phyloP scores from a whole-genome alignment of 2,113 vertebrate species.

The Bufo bufo region DNA sequence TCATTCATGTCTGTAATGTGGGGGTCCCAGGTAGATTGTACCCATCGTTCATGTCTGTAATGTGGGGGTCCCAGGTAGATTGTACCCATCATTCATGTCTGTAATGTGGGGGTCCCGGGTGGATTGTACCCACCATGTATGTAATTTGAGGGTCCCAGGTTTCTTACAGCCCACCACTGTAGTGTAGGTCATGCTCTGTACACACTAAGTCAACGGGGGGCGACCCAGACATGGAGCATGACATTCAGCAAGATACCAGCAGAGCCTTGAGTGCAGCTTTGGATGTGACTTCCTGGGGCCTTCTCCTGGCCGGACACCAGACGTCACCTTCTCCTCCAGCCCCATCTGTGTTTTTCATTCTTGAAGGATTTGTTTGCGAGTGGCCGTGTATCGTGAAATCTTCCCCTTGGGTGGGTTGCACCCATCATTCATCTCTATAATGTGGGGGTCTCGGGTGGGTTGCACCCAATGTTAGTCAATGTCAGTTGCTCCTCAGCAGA shows the following conservation, averaged over 20 bases:
- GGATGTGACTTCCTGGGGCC: background rate
- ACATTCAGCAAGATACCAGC: no score
- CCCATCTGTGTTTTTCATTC: slow-evolving; percentile 20
- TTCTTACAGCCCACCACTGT: no score
- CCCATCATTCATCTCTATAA: background rate
- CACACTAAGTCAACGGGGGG: background rate
- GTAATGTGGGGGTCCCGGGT: background rate
- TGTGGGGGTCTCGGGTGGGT: background rate
- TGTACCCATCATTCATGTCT: background rate
- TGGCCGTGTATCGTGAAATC: slow-evolving; percentile 33
- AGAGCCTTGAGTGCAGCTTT: background rate
- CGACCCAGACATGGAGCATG: background rate
- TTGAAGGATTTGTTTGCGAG: slow-evolving; percentile 15
- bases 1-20: background rate
- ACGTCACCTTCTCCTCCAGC: background rate
- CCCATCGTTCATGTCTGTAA: background rate
- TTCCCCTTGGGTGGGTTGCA: background rate
- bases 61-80: background rate
- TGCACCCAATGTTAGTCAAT: background rate
- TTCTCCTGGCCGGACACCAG: background rate
- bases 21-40: background rate
- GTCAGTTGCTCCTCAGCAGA: no score
- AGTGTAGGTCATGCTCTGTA: no score
- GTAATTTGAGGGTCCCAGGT: no score
- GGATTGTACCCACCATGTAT: background rate